Evolutionary conservation across 1,140 invertebrate species (phyloP), one percentile per base, ranked within the genome.

Genomic region (Drosophila guanche): DNA sequence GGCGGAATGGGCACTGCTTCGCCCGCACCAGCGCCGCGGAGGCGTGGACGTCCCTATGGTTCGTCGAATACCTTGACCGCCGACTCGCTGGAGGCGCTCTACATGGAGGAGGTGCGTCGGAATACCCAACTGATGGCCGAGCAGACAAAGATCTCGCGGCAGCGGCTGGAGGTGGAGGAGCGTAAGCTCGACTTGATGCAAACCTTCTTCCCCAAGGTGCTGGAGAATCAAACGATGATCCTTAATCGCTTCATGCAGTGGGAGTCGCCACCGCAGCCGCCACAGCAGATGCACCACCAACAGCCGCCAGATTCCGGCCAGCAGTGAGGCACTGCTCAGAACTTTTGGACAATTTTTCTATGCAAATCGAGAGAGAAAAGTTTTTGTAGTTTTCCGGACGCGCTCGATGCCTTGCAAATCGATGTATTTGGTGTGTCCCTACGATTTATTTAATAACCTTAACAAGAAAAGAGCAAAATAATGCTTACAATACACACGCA

Each of bases 41-140:
- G 89, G 27, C 84, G 83, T 1, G 83, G 83, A 2, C 75, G 83
- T 6, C 83, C 83, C 0, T 79, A 58, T 48, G 83, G 84, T 0
- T 89, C 84, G 1, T 58, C 66, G 7, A 79, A 90, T 60, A 53
- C 62, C 1, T 61, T 68, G 0, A 45, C 74, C 1, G 48, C 63
- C 2, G 89, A 90, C 33, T 76, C 89, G 0, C 54, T 90, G 4
- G 89, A 90, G 46, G 54, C 62, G 0, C 42, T 85, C 2, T 90
- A 81, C 29, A 67, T 90, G 56, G 90, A 88, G 41, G 89, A 90
- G 42, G 76, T 90, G 5, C 63, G 83, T 16, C 77, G 88, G 5
- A 90, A 90, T 60, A 90, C 90, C 51, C 67, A 81, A 8, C 7
- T 90, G 60, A 50, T 90, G n/a, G 70, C 61, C 3, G 89, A 90